Evolutionary conservation across 2,888 invertebrate species (phyloP), one percentile per base, ranked within the genome.

Genomic region (Lycaena phlaeas): DNA sequence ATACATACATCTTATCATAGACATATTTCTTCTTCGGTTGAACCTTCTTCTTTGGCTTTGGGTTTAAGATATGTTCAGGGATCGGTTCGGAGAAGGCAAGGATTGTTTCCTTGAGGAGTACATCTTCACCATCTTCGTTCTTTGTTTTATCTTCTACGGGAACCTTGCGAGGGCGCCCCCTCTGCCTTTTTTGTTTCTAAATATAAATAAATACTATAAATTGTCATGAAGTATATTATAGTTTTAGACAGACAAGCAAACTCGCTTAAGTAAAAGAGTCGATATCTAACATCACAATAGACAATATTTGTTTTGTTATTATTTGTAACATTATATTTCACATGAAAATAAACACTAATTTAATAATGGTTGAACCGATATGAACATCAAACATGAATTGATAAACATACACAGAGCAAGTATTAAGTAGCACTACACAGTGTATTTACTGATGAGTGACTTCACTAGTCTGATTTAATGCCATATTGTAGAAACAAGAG

Each of bases 1-100:
- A 2, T 11, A 62, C 81, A 77, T 42, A 85, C 85, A 74, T 75
- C 50, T 81, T 85, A 36, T 81, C 81, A 56, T 78, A 79, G 7
- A 59, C 57, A 50, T 84, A 84, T 59, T 68, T 77, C 54, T 69
- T 79, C 27, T 48, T 53, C 0, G 49, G 50, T 11, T 45, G 38
- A 0, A 45, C 10, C 22, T 64, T 61, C 51, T 73, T 78, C 54
- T 68, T 76, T 0, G 75, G 75, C 42, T 81, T 77, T 0, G 84
- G 81, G 44, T 85, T 78, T 4, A 85, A 62, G 14, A 84, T 68
- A 44, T 78, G 73, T 0, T 84, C 82, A 0, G 85, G 78, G 0
- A 85, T 79, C 1, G 85, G 85, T 50, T 85, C 84, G 0, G 85
- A 78, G 61, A 71, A 77, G 0, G 85, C 85, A 64, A 85, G 52